phyloP scores from a whole-genome alignment of 2,113 vertebrate species.

The Peucedramus taeniatus region DNA sequence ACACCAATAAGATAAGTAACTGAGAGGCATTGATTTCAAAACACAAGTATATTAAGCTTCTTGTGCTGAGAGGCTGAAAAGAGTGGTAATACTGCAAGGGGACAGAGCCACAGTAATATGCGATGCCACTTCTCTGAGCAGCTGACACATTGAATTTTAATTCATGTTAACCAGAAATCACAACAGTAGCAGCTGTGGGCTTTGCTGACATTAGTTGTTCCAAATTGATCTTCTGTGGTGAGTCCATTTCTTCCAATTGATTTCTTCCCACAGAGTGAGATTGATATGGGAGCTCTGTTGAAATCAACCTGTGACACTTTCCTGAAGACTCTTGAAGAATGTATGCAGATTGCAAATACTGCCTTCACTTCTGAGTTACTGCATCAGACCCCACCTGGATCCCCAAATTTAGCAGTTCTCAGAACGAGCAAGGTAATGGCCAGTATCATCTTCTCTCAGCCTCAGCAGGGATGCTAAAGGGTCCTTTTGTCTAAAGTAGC shows the following conservation, averaged over 20 bases:
- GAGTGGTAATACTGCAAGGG: not conserved
- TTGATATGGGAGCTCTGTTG: conserved; percentile 86
- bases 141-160: not conserved
- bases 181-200: not conserved
- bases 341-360: conserved; percentile 93
- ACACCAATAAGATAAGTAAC: not conserved
- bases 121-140: not conserved
- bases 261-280: conserved; percentile 71
- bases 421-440: conserved; percentile 84
- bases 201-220: not conserved
- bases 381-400: conserved; percentile 82
- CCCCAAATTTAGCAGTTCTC: conserved; percentile 82
- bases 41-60: not conserved
- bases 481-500: not conserved
- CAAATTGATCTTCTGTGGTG: not conserved
- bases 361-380: conserved; percentile 84
- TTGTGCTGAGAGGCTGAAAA: not conserved
- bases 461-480: not conserved
- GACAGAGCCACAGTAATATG: not conserved
- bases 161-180: not conserved
- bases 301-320: conserved; percentile 95
- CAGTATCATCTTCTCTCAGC: not conserved
- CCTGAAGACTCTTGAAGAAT: conserved; percentile 94
- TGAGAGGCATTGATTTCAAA: not conserved
- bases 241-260: not conserved